Percentiles rank a stretch among this genome's conserved stretches.
These are phyloP conservation scores for Acipenser oxyrinchus DNA, from an alignment of 2,797 vertebrate genomes.

Conservation along the genomic window DNA sequence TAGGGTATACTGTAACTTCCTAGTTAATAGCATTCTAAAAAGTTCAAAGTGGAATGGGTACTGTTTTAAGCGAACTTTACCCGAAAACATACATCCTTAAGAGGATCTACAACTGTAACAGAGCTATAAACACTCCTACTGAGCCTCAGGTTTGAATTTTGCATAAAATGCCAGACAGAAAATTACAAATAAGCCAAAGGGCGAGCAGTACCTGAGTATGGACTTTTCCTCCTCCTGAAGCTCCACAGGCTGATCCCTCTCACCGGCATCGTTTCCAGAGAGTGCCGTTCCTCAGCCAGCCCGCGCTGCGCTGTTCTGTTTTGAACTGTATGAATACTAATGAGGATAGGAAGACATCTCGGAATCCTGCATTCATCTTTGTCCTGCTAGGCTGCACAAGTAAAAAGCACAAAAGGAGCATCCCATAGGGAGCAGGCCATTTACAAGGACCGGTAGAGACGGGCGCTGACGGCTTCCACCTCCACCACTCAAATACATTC, in stretches of 20 bases:
- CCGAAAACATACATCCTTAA: too few relatives aligned
- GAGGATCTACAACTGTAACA: too few relatives aligned
- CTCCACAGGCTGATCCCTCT: slow-evolving; percentile 34
- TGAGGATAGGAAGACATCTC: slow-evolving; percentile 19
- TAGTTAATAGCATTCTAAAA: too few relatives aligned
- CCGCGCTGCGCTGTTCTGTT: neutral
- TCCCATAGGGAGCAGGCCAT: slow-evolving; percentile 31
- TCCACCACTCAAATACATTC: slow-evolving; percentile 36
- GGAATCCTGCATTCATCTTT: slow-evolving; percentile 23
- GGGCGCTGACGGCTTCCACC: slow-evolving; percentile 16
- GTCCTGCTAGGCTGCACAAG: slow-evolving; percentile 28
- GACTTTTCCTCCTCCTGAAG: slow-evolving; percentile 25
- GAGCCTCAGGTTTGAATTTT: neutral
- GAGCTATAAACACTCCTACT: too few relatives aligned
- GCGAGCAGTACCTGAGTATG: slow-evolving; percentile 27
- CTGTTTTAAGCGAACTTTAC: too few relatives aligned
- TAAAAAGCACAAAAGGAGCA: slow-evolving; percentile 28
- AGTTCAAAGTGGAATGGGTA: too few relatives aligned
- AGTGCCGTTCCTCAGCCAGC: slow-evolving; percentile 1
- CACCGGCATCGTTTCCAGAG: slow-evolving; percentile 19
- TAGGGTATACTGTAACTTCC: too few relatives aligned
- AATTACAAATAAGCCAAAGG: neutral
- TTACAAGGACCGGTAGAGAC: slow-evolving; percentile 26
- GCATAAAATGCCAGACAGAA: neutral
- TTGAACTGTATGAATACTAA: slow-evolving; percentile 1